Conservation (phyloP, 2,113 vertebrate genomes). For the Coturnix japonica region DNA sequence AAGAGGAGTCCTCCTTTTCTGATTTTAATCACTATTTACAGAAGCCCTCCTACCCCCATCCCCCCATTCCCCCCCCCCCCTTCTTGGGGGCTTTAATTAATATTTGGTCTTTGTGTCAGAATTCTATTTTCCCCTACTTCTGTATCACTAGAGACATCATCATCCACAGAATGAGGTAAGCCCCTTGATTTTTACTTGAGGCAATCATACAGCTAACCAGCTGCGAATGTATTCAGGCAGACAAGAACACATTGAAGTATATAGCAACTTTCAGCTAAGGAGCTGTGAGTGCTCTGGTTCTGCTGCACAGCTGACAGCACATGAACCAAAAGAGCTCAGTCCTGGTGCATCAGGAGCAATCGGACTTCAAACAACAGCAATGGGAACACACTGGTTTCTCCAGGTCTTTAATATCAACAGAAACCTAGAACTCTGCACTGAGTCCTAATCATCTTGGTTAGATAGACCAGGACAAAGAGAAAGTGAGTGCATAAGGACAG, state of each 20-base stretch:
- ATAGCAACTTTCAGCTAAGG: not conserved
- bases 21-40: rapidly evolving
- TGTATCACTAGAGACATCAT: not conserved
- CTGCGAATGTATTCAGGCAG: not conserved
- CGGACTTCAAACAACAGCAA: not conserved
- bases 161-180: not conserved
- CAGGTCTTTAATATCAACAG: not conserved
- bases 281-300: not conserved
- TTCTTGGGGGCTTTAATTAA: not conserved
- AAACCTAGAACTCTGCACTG: not conserved
- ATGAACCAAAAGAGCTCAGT: not conserved
- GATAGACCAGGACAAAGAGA: not conserved
- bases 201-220: not conserved
- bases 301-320: not conserved
- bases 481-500: rapidly evolving
- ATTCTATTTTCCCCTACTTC: not conserved
- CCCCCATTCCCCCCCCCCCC: no score
- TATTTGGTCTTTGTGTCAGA: not conserved
- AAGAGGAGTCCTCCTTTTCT: not conserved
- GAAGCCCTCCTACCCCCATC: not conserved
- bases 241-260: not conserved
- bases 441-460: not conserved
- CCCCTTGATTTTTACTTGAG: not conserved
- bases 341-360: not conserved
- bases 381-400: not conserved